Base-by-base conservation (phyloP, 2,797 vertebrate genomes). In the Dicrostonyx torquatus region DNA sequence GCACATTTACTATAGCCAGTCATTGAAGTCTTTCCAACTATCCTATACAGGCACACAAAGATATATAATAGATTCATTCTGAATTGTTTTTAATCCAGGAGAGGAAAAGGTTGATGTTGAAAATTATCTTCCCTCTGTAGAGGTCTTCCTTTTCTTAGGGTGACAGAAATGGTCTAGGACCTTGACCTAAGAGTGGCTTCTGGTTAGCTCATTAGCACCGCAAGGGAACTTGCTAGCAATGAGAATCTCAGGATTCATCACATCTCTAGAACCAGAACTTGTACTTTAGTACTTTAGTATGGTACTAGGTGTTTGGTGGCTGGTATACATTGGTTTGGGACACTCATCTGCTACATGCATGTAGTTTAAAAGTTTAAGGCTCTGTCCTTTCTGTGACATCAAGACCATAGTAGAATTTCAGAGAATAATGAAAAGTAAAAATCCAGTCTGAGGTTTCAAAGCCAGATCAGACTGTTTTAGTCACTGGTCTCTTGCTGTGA, bases 311-410 rank as follows among this genome's bases (percentile, higher is more conserved):
- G 45, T 48, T 24, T 66, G 29, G 43, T 15, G 14, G 62, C 60
- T 29, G 29, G 29, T 48, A 31, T 64, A 14, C 40, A 31, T 73
- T 43, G 40, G 43, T 7, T 6, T 13, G 10, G 29, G 80, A 64
- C 40, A 48, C 43, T 34, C 62, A 48, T 24, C 45, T 66, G 43
- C 31, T 14, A 48, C 31, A 66, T 84, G 55, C 1, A 24, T 50
- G 43, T 48, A 24, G 11, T 66, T 50, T 48, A n/a, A 66, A 66
- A 84, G 18, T 24, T 50, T 50, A 66, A 84, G 62, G 34, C 70
- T 90, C 78, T 58, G 31, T 62, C 45, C 68, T 93, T 79, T 90
- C 83, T 88, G 58, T 90, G 80, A 64, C 83, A 40, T 88, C 75
- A 77, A 90, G 73, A 50, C 72, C 68, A 70, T 9, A 34, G 53